A percentile compares a stretch with the other conserved stretches of the same genome.
Conservation (phyloP, 1,140 invertebrate genomes). For the Drosophila fuyamai region DNA sequence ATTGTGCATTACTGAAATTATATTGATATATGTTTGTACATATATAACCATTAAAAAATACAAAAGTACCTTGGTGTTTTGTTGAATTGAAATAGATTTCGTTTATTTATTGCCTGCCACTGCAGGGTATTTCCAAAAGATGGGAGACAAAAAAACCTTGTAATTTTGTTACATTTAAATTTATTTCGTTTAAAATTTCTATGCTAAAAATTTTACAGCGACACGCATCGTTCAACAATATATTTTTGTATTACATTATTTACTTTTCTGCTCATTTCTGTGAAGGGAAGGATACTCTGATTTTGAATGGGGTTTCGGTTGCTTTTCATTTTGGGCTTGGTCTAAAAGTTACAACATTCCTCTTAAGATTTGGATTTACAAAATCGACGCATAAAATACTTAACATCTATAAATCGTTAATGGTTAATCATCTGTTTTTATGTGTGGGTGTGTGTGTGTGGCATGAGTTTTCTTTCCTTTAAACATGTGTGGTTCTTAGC, state of each 20-base stretch:
- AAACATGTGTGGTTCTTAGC: conserved; percentile 31
- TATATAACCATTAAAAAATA: conserved; percentile 20
- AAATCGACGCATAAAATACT: conserved; percentile 79
- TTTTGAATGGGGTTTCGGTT: conserved; percentile 14
- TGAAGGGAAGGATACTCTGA: conserved; percentile 22
- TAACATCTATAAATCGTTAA: conserved; percentile 56
- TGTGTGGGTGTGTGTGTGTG: conserved; percentile 6
- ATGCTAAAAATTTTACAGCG: conserved; percentile 81
- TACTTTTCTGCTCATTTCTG: conserved; percentile 25
- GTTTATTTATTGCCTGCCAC: not conserved
- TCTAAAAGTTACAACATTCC: conserved; percentile 67
- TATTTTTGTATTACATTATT: conserved; percentile 53
- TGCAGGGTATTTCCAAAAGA: no score
- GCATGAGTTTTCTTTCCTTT: conserved; percentile 25
- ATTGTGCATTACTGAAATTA: conserved; percentile 51
- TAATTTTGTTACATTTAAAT: conserved; percentile 67
- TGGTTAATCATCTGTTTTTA: conserved; percentile 44
- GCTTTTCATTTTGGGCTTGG: conserved; percentile 25
- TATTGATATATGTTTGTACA: conserved; percentile 48
- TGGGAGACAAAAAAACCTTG: not conserved
- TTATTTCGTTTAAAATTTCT: conserved; percentile 80
- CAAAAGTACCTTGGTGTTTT: not conserved
- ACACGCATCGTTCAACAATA: conserved; percentile 81
- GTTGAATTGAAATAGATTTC: not conserved
- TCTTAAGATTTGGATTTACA: conserved; percentile 63